Evolutionary conservation across 2,888 invertebrate genomes (phyloP).

Genomic region (Chymomyza fuscimana): DNA sequence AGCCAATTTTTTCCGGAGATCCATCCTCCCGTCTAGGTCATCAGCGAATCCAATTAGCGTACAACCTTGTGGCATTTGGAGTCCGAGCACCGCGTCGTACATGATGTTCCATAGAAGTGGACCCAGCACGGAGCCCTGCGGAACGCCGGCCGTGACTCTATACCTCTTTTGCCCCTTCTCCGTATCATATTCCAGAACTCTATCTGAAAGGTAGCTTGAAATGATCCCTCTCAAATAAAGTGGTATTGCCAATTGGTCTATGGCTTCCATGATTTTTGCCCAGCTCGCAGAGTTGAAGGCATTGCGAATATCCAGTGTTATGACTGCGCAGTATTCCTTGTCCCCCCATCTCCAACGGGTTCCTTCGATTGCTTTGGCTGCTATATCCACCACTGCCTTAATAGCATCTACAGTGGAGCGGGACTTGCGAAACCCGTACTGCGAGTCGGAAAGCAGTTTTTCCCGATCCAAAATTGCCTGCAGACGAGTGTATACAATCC

Average conservation of each 20-base stretch:
- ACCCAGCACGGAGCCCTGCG: conserved; percentile 10
- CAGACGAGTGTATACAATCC: background rate
- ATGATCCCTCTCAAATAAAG: background rate
- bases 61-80: background rate
- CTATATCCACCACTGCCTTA: background rate
- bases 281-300: conserved; percentile 4
- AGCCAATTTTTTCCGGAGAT: no score
- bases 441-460: background rate
- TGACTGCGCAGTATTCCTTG: background rate
- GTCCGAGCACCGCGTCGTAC: background rate
- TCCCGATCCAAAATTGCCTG: background rate
- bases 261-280: background rate
- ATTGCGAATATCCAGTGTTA: background rate
- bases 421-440: background rate
- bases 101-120: background rate
- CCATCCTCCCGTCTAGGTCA: no score
- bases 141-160: background rate
- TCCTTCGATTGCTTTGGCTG: background rate
- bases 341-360: background rate
- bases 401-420: background rate
- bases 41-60: background rate
- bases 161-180: background rate
- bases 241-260: background rate
- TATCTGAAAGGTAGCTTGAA: background rate
- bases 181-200: background rate